Evolutionary conservation across 2,797 vertebrate genomes (phyloP).

Genomic region (Phrynocephalus vlangalii): DNA sequence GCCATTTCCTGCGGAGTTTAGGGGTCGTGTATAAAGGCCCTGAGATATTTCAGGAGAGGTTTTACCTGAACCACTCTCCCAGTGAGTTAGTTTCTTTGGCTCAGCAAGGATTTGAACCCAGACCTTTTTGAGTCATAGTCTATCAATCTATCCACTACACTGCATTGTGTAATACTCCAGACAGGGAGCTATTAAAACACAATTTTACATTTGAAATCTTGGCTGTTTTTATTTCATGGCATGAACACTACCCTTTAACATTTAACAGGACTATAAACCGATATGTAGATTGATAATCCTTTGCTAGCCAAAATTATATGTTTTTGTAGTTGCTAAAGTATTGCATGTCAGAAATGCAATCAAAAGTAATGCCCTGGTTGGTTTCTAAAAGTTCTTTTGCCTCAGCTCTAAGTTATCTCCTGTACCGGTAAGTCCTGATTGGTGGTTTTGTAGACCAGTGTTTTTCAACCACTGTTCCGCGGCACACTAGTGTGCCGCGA

Average conservation of each 20-base stretch:
- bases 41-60: too few species aligned
- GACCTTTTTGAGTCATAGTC: too few species aligned
- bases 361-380: constrained; percentile 11
- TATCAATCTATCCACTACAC: too few species aligned
- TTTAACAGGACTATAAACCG: not conserved
- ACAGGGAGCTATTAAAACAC: not conserved
- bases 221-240: constrained; percentile 3
- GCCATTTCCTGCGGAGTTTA: too few species aligned
- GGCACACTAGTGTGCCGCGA: too few species aligned
- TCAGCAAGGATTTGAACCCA: too few species aligned
- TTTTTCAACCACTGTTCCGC: too few species aligned
- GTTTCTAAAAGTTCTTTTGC: constrained; percentile 34
- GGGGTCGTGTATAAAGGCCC: too few species aligned
- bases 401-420: constrained; percentile 57
- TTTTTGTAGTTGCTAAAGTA: constrained; percentile 1
- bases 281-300: not conserved
- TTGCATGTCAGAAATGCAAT: constrained; percentile 27
- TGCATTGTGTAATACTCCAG: not conserved
- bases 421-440: too few species aligned
- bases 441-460: too few species aligned
- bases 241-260: not conserved
- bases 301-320: not conserved
- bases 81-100: too few species aligned
- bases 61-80: too few species aligned
- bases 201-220: not conserved